phyloP scores from a whole-genome alignment of 2,113 vertebrate species.

The Lophotis ruficrista region DNA sequence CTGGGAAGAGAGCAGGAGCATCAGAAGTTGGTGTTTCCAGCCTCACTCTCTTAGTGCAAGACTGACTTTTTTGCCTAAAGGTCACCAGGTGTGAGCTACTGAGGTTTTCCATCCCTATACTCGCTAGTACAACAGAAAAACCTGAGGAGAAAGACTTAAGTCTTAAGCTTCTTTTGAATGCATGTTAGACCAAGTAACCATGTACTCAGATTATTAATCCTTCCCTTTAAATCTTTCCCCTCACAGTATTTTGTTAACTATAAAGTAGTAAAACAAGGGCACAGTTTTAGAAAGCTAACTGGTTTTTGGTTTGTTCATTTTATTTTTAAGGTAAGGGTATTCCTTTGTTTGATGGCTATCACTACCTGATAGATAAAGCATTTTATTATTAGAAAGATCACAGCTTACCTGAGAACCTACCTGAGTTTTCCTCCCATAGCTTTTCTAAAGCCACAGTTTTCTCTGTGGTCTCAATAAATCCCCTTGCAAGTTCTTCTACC shows the following conservation, averaged over 20 bases:
- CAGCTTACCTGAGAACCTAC: slow-evolving; percentile 63
- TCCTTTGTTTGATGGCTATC: not conserved
- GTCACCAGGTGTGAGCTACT: not conserved
- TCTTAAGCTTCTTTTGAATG: not conserved
- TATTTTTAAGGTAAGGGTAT: not conserved
- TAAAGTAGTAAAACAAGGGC: not conserved
- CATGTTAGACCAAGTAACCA: not conserved
- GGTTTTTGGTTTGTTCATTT: not conserved
- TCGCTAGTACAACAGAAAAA: not conserved
- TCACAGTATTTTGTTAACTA: not conserved
- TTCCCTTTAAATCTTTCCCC: not conserved
- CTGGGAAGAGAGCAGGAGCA: not conserved
- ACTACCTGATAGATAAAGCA: not conserved
- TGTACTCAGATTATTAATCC: not conserved
- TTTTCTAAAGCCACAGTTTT: slow-evolving; percentile 60
- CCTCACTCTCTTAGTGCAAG: not conserved
- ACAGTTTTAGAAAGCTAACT: not conserved
- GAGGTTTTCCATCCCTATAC: not conserved
- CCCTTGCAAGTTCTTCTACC: slow-evolving; percentile 65
- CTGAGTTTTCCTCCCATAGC: slow-evolving; percentile 55
- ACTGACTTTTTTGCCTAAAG: not conserved
- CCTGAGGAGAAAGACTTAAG: not conserved
- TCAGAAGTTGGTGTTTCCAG: not conserved
- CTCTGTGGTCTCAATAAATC: slow-evolving; percentile 47
- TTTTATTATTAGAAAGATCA: not conserved